phyloP scores from a whole-genome alignment of 2,797 vertebrate species.

The Silurus lanzhouensis region DNA sequence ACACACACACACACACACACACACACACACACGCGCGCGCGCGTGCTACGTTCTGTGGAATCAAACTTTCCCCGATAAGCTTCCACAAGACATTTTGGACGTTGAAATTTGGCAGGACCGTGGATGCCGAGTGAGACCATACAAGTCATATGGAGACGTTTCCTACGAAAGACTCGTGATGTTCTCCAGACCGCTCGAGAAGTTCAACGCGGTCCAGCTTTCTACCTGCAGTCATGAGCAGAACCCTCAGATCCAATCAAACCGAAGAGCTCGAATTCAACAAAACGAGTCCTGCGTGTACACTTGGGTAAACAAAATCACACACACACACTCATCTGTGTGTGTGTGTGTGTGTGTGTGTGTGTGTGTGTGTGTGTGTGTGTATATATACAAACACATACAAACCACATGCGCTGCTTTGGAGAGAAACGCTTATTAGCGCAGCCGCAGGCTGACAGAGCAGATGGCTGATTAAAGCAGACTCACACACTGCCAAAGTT shows the following conservation, averaged over 20 bases:
- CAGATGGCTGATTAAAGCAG: constrained; percentile 71
- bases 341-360: too few relatives aligned
- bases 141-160: background rate
- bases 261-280: background rate
- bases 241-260: background rate
- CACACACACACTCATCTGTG: constrained; percentile 11
- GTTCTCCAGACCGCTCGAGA: background rate
- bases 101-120: background rate
- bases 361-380: too few relatives aligned
- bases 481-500: constrained; percentile 20
- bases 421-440: constrained; percentile 41
- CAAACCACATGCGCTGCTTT: constrained; percentile 36
- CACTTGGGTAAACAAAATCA: constrained; percentile 15
- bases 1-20: background rate
- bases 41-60: background rate
- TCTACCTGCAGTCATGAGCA: constrained; percentile 23
- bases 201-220: constrained; percentile 23
- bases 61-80: background rate
- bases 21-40: too few relatives aligned
- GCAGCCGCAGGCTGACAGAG: constrained; percentile 53
- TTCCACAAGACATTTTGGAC: background rate
- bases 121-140: background rate
- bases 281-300: constrained; percentile 1
- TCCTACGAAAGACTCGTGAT: background rate
- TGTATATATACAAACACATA: constrained; percentile 29